Evolutionary conservation across 1,140 invertebrate species (phyloP).

Genomic region (Gonatopus flavifemur): DNA sequence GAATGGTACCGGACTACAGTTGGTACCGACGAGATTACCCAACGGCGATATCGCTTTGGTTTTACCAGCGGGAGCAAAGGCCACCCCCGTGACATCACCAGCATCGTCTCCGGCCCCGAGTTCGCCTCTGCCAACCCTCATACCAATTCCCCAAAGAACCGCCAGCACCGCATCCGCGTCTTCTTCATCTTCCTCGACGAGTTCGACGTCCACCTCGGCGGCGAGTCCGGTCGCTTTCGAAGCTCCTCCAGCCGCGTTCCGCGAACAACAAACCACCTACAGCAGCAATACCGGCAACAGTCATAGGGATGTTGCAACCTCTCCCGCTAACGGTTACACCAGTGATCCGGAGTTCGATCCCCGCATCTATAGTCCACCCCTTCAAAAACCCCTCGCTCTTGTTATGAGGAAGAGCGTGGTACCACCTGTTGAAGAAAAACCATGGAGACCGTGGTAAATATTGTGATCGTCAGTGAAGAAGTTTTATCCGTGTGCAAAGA

Average conservation of each 20-base stretch:
- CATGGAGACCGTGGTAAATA: conserved; percentile 76
- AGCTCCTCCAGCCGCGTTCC: conserved; percentile 42
- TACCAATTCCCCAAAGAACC: conserved; percentile 71
- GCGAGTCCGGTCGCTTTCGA: conserved; percentile 53
- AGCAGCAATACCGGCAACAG: conserved; percentile 50
- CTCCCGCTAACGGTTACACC: conserved; percentile 49
- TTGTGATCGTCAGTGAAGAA: too few relatives aligned
- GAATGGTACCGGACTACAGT: conserved; percentile 58
- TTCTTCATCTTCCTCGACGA: conserved; percentile 57
- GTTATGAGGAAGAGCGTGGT: conserved; percentile 66
- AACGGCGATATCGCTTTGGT: conserved; percentile 66
- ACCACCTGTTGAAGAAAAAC: conserved; percentile 59
- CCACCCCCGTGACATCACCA: conserved; percentile 49
- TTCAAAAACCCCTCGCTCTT: conserved; percentile 68
- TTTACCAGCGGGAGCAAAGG: conserved; percentile 55
- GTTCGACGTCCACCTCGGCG: conserved; percentile 53
- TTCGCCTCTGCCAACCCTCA: conserved; percentile 66
- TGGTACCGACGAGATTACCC: conserved; percentile 65
- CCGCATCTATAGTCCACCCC: conserved; percentile 59
- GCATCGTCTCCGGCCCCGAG: conserved; percentile 54
- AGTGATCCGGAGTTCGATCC: conserved; percentile 52
- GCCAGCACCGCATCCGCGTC: conserved; percentile 69
- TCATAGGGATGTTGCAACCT: conserved; percentile 52
- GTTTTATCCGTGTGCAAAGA: too few relatives aligned
- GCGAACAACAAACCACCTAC: conserved; percentile 51